These are phyloP conservation scores for Lithophane ornitopus DNA, from an alignment of 2,888 invertebrate species.

Conservation along the genomic window DNA sequence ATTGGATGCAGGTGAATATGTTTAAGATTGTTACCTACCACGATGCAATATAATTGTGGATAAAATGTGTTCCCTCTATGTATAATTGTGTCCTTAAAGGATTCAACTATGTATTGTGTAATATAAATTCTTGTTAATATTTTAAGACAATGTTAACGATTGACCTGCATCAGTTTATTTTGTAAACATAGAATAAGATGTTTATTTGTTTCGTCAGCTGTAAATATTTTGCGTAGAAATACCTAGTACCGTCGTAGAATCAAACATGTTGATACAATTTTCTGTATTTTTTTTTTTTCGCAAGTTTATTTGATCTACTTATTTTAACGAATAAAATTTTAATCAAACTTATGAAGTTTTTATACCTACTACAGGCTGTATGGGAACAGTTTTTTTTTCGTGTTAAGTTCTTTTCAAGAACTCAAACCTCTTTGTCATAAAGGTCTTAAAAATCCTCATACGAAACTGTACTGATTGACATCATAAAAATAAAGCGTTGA, in stretches of 20 bases:
- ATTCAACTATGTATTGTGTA: conserved; percentile 72
- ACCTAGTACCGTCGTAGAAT: conserved; percentile 83
- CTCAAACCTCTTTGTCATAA: neutral
- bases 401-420: neutral
- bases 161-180: conserved; percentile 85
- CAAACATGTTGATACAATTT: conserved; percentile 86
- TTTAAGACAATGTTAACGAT: conserved; percentile 83
- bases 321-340: conserved; percentile 90
- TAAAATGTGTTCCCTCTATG: conserved; percentile 81
- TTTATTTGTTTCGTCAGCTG: conserved; percentile 86
- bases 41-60: conserved; percentile 76
- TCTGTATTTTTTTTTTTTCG: conserved; percentile 85
- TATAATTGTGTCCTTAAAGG: conserved; percentile 80
- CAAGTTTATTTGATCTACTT: conserved; percentile 90
- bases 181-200: conserved; percentile 78
- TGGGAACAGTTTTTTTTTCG: neutral
- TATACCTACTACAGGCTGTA: conserved; percentile 10
- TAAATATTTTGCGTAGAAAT: conserved; percentile 86
- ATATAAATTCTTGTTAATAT: conserved; percentile 74
- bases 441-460: neutral
- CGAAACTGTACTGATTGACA: neutral
- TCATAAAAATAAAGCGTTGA: neutral
- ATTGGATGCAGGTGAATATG: conserved; percentile 87
- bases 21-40: conserved; percentile 82
- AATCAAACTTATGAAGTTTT: conserved; percentile 77